A percentile compares a stretch with the other conserved stretches of the same genome.
These are phyloP conservation scores for Epinotia demarniana DNA, from an alignment of 2,888 invertebrate genomes.

Conservation along the genomic window DNA sequence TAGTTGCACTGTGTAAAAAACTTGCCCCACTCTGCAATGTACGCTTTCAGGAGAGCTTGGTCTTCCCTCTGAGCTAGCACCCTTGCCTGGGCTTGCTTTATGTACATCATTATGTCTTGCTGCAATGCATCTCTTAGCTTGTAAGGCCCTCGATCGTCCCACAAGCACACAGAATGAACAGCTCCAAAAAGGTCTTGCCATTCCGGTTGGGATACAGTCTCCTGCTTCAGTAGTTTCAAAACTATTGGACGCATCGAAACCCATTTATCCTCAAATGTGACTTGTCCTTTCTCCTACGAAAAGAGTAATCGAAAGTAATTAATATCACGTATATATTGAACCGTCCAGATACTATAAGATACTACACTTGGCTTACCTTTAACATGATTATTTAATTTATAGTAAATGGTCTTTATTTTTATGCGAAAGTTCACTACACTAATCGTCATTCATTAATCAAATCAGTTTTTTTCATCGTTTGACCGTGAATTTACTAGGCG, in stretches of 20 bases:
- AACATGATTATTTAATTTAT: conserved; percentile 58
- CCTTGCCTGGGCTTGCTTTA: conserved; percentile 95
- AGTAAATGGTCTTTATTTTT: conserved; percentile 48
- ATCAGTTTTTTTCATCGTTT: conserved; percentile 27
- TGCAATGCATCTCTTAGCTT: conserved; percentile 95
- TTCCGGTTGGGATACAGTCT: conserved; percentile 96
- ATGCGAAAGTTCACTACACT: conserved; percentile 52
- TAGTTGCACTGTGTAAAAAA: conserved; percentile 99
- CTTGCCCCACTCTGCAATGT: conserved; percentile 99
- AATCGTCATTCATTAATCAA: conserved; percentile 40
- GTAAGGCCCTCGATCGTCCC: conserved; percentile 97
- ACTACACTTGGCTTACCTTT: conserved; percentile 58
- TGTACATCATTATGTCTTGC: conserved; percentile 97
- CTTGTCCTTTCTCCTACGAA: conserved; percentile 90
- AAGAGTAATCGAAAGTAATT: conserved; percentile 44
- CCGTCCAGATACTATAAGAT: not conserved
- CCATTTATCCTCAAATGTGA: conserved; percentile 98
- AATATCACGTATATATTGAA: conserved; percentile 44
- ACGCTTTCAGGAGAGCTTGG: conserved; percentile 97
- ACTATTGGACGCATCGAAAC: conserved; percentile 97
- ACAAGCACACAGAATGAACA: conserved; percentile 97
- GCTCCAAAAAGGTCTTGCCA: conserved; percentile 99
- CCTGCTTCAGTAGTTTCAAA: conserved; percentile 96
- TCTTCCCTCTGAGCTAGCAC: conserved; percentile 97
- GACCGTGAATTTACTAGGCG: conserved; percentile 27